Conservation (phyloP, 2,797 vertebrate species). For the Sciurus vulgaris region DNA sequence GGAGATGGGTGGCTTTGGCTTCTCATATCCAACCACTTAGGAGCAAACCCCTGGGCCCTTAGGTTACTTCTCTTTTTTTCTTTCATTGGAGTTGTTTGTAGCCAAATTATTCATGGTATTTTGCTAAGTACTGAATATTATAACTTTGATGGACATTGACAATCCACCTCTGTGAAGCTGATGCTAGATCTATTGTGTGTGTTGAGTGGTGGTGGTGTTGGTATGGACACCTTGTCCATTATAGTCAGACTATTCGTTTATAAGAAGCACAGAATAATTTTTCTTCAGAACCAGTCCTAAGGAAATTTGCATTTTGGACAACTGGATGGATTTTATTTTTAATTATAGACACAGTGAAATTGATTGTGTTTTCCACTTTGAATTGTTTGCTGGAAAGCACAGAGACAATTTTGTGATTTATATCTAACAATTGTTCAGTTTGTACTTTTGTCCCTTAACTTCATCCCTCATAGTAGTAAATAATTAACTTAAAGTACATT, state of each 20-base stretch:
- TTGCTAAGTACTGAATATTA: background rate
- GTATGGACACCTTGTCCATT: background rate
- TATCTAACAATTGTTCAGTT: conserved; percentile 8
- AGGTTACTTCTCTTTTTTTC: background rate
- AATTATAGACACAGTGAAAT: conserved; percentile 10
- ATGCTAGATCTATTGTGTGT: background rate
- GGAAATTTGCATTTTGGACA: background rate
- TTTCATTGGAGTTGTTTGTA: background rate
- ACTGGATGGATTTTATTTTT: conserved; percentile 30
- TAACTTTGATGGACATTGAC: background rate
- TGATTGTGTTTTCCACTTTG: background rate
- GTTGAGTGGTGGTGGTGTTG: too few species aligned
- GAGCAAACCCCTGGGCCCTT: background rate
- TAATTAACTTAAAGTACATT: conserved; percentile 24
- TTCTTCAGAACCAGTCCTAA: conserved; percentile 12
- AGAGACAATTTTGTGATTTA: background rate
- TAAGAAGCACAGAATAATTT: background rate
- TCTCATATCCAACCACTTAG: background rate
- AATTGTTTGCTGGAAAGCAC: conserved; percentile 5
- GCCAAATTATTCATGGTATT: background rate
- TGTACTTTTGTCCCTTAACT: background rate
- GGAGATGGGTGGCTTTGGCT: background rate
- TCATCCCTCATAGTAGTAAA: conserved; percentile 15
- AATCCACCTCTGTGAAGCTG: background rate
- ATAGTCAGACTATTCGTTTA: background rate